Evolutionary conservation across 1,140 invertebrate genomes (phyloP), one percentile per base, ranked within the genome.

Genomic region (Zaprionus kolodkinae): DNA sequence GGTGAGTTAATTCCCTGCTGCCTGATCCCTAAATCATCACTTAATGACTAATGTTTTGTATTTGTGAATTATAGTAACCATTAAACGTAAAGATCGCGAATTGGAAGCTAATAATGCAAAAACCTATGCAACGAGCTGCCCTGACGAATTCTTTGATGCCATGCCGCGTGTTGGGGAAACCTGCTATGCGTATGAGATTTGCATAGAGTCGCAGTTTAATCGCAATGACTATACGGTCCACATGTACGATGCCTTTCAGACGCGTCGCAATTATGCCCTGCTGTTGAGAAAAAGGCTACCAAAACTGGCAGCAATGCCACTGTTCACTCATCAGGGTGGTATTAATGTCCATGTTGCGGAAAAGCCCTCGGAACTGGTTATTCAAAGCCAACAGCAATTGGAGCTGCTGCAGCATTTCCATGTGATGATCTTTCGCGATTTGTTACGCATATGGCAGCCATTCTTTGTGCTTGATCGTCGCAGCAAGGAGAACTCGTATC

Each of bases 311-410:
- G 91, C 94, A 52, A 99, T 99, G 94, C 97, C 98, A 0, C 94
- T 99, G 60, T 99, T 96, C 89, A 95, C 97, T 54, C 94, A 96
- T 17, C 95, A 96, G 17, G 98, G 98, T 0, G 95, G 97, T 92
- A 94, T 99, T 2, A 93, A 93, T 54, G 95, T 97, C 0, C 54
- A 75, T 40, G 81, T 13, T 81, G 93, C 13, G 72, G 98, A 7
- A 91, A 91, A 78, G 73, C 93, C 33, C 94, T 96, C 86, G 0
- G 62, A 76, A 59, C 6, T 91, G 7, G 7, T 80, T 96, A 82
- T 94, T 96, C n/a, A 75, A 93, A 45, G 70, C 93, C 7, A 90
- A 97, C 4, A 94, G 93, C 91, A 92, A 55, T 43, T 92, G 30
- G 59, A 78, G 13, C 33, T 63, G 30, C 59, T 93, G 59, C 74